Evolutionary conservation across 2,888 invertebrate species (phyloP).

Genomic region (Subacronicta megacephala): DNA sequence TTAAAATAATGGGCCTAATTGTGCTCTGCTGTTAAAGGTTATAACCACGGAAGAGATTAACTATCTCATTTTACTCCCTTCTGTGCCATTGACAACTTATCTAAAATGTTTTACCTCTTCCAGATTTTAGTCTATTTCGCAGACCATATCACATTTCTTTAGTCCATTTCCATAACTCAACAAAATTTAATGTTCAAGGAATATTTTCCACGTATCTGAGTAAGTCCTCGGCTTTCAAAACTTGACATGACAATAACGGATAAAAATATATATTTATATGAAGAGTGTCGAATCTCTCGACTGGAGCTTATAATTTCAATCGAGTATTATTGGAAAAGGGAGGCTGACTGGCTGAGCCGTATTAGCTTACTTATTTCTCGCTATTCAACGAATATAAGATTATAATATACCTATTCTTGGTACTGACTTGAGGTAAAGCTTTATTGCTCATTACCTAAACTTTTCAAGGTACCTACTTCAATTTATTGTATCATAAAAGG

Average conservation of each 20-base stretch:
- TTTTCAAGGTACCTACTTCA: neutral
- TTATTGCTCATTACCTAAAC: neutral
- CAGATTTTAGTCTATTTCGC: too few species aligned
- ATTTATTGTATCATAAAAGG: neutral
- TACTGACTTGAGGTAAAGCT: neutral
- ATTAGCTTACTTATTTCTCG: slow-evolving; percentile 37
- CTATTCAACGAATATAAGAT: slow-evolving; percentile 35
- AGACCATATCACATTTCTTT: too few species aligned
- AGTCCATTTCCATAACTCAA: too few species aligned
- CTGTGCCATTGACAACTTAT: too few species aligned
- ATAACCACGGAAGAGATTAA: too few species aligned
- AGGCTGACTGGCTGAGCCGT: slow-evolving; percentile 27
- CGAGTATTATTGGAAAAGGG: slow-evolving; percentile 39
- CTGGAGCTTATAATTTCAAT: slow-evolving; percentile 50
- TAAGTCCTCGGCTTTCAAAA: slow-evolving; percentile 37
- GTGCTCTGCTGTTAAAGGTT: too few species aligned
- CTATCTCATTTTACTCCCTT: too few species aligned
- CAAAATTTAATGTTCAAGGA: neutral
- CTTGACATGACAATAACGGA: slow-evolving; percentile 35
- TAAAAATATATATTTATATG: slow-evolving; percentile 40
- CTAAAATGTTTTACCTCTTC: too few species aligned
- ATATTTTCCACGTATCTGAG: slow-evolving; percentile 10
- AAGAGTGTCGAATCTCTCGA: slow-evolving; percentile 42
- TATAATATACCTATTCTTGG: slow-evolving; percentile 20
- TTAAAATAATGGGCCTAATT: too few species aligned